These are phyloP conservation scores for Aulostomus chinensis DNA, from an alignment of 2,797 vertebrate species.

Conservation along the genomic window DNA sequence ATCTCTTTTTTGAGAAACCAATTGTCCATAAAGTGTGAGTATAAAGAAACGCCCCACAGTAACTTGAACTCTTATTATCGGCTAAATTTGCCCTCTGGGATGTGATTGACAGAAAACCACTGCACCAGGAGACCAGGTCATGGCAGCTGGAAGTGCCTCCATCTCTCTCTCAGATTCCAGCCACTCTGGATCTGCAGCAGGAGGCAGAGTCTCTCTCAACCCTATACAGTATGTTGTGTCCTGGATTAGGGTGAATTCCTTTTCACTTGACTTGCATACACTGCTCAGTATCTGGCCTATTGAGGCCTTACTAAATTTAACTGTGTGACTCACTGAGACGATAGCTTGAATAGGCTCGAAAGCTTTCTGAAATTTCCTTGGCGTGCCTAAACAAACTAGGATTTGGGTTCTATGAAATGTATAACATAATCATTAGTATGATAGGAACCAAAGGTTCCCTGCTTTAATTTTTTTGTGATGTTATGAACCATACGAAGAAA, in stretches of 20 bases:
- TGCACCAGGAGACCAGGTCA: constrained; percentile 71
- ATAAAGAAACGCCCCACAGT: constrained; percentile 4
- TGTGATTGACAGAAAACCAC: constrained; percentile 73
- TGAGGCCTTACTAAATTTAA: constrained; percentile 41
- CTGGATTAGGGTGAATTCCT: constrained; percentile 46
- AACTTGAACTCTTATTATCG: not conserved
- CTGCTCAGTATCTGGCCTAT: constrained; percentile 30
- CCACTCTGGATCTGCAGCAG: constrained; percentile 82
- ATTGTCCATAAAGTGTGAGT: constrained; percentile 85
- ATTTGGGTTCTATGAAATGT: constrained; percentile 18
- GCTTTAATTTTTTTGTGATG: not conserved
- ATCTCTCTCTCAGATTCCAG: constrained; percentile 84
- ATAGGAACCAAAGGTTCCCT: not conserved
- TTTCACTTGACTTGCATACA: constrained; percentile 58
- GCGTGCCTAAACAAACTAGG: constrained; percentile 6
- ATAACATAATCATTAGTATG: constrained; percentile 1
- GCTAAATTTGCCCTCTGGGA: constrained; percentile 1
- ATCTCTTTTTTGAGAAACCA: constrained; percentile 87
- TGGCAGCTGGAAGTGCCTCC: constrained; percentile 84
- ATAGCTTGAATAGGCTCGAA: constrained; percentile 32
- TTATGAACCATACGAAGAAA: not conserved
- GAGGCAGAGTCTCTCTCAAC: constrained; percentile 75
- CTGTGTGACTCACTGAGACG: constrained; percentile 33
- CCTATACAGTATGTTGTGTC: constrained; percentile 77
- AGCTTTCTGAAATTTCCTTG: constrained; percentile 17